Percentiles rank a stretch among this genome's conserved stretches.
Conservation (phyloP, 2,888 invertebrate species). For the Oasisia sp. region DNA sequence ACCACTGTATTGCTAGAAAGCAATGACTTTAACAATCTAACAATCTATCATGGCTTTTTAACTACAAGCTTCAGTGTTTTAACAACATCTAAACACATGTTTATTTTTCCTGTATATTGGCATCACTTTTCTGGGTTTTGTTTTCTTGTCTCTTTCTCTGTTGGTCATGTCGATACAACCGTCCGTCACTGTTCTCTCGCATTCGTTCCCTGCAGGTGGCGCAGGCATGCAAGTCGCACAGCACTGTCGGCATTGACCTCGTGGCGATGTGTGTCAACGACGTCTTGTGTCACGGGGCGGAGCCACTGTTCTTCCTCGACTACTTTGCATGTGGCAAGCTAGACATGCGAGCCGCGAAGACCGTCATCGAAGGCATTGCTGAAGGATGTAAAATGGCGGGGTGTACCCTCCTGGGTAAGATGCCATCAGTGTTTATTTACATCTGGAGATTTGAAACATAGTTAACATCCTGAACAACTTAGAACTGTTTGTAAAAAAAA, state of each 20-base stretch:
- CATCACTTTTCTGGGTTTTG: no score
- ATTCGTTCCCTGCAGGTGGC: constrained; percentile 75
- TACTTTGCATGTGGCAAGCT: constrained; percentile 93
- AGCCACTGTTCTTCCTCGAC: constrained; percentile 95
- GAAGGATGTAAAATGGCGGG: constrained; percentile 87
- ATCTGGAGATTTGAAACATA: no score
- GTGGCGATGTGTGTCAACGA: constrained; percentile 99
- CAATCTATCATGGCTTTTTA: no score
- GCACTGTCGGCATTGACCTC: constrained; percentile 90
- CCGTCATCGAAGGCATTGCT: constrained; percentile 82
- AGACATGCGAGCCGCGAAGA: constrained; percentile 79
- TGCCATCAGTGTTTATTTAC: neutral
- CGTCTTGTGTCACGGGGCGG: constrained; percentile 92
- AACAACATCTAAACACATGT: no score
- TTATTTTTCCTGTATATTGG: no score
- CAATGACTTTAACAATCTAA: no score
- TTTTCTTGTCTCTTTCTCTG: no score
- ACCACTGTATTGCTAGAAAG: no score
- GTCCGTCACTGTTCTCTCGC: neutral
- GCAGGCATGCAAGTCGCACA: constrained; percentile 79
- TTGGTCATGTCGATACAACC: neutral
- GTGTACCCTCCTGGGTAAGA: constrained; percentile 86
- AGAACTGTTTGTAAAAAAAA: no score
- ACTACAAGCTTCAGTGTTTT: no score
- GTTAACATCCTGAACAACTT: no score